These are phyloP conservation scores for Aplodontia rufa DNA, from an alignment of 2,113 vertebrate genomes.

Conservation along the genomic window DNA sequence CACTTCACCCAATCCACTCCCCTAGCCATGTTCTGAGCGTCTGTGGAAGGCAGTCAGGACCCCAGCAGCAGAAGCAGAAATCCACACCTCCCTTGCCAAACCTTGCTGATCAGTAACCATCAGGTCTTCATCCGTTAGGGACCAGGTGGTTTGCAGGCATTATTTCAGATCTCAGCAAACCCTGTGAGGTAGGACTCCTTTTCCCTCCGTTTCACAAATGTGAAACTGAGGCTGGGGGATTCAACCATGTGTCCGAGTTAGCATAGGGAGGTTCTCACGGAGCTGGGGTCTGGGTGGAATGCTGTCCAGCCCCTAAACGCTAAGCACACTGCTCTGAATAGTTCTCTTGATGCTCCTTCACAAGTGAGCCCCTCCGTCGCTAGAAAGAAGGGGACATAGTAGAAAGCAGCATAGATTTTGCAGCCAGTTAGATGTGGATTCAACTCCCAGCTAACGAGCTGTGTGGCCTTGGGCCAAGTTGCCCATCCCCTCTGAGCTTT, in stretches of 20 bases:
- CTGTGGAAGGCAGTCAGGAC: neutral
- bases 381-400: neutral
- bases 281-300: neutral
- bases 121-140: no score
- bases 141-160: neutral
- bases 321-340: neutral
- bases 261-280: neutral
- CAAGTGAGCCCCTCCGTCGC: neutral
- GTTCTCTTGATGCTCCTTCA: neutral
- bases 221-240: neutral
- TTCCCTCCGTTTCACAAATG: neutral
- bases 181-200: neutral
- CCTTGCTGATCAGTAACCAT: neutral
- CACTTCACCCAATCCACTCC: neutral
- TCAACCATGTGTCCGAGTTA: neutral
- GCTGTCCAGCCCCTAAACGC: neutral
- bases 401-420: neutral
- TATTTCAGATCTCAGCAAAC: neutral
- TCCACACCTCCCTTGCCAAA: neutral
- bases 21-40: neutral
- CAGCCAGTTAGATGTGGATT: neutral
- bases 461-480: neutral
- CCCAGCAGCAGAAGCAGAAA: neutral
- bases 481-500: neutral
- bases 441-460: neutral